Evolutionary conservation across 2,797 vertebrate genomes (phyloP).

Genomic region (Aldrovandia affinis): DNA sequence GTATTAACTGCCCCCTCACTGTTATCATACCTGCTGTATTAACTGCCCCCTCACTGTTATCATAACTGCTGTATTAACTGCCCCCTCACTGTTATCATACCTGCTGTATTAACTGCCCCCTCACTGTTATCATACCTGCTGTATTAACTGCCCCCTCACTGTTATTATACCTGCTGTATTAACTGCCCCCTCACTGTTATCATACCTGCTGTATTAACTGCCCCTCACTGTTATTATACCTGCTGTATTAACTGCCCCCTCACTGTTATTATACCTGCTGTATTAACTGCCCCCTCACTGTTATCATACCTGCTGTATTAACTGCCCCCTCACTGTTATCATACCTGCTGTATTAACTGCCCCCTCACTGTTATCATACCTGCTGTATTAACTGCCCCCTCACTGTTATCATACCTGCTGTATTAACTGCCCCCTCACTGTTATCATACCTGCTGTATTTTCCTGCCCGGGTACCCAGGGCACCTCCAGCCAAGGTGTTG

Average conservation of each 20-base stretch:
- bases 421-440: background rate
- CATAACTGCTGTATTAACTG: constrained; percentile 90
- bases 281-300: background rate
- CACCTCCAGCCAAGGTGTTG: constrained; percentile 87
- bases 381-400: background rate
- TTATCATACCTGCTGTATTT: constrained; percentile 90
- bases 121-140: constrained; percentile 78
- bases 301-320: too few species aligned
- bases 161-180: constrained; percentile 87
- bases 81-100: constrained; percentile 57
- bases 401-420: background rate
- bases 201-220: background rate
- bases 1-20: constrained; percentile 69
- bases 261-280: background rate
- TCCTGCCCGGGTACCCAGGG: constrained; percentile 82
- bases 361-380: background rate
- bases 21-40: constrained; percentile 87
- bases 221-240: background rate
- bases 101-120: constrained; percentile 85
- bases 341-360: background rate
- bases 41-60: background rate
- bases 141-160: constrained; percentile 69
- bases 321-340: background rate
- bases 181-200: background rate
- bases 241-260: background rate